A percentile compares a stretch with the other conserved stretches of the same genome.
Conservation (phyloP, 1,140 invertebrate species). For the Ceratina australensis region DNA sequence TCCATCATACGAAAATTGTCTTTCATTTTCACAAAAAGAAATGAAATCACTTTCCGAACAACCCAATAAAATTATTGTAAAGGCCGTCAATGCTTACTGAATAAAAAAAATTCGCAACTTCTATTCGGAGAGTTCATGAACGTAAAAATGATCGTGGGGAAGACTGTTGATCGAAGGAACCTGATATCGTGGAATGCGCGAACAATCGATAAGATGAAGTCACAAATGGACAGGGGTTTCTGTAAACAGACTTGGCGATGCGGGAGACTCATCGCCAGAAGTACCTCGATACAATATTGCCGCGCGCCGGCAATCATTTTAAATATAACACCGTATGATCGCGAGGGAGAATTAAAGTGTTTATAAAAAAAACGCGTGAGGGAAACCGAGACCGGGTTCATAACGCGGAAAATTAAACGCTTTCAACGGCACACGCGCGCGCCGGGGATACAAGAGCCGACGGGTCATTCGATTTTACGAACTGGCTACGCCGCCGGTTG, state of each 20-base stretch:
- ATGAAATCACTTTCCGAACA: too few species aligned
- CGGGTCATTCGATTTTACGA: conserved; percentile 71
- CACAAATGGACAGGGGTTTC: background rate
- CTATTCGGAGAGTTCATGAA: too few species aligned
- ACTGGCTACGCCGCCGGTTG: conserved; percentile 40
- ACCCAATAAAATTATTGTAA: too few species aligned
- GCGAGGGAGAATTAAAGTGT: conserved; percentile 42
- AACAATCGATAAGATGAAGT: conserved; percentile 31
- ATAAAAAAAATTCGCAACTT: too few species aligned
- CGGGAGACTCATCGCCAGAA: too few species aligned
- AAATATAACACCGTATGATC: conserved; percentile 36
- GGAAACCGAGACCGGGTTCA: conserved; percentile 42
- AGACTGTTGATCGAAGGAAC: background rate
- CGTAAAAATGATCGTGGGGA: background rate
- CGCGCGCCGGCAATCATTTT: conserved; percentile 31
- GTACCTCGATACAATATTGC: background rate
- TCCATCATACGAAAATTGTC: too few species aligned
- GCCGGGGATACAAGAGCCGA: conserved; percentile 64
- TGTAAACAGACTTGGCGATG: background rate
- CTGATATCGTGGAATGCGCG: background rate
- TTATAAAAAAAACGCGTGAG: conserved; percentile 26
- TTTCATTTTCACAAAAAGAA: too few species aligned
- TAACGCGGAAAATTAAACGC: conserved; percentile 58
- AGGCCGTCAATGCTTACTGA: too few species aligned
- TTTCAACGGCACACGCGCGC: conserved; percentile 36